A percentile compares a stretch with the other conserved stretches of the same genome.
Conservation (phyloP, 2,888 invertebrate genomes). For the Chrysodeixis includens region DNA sequence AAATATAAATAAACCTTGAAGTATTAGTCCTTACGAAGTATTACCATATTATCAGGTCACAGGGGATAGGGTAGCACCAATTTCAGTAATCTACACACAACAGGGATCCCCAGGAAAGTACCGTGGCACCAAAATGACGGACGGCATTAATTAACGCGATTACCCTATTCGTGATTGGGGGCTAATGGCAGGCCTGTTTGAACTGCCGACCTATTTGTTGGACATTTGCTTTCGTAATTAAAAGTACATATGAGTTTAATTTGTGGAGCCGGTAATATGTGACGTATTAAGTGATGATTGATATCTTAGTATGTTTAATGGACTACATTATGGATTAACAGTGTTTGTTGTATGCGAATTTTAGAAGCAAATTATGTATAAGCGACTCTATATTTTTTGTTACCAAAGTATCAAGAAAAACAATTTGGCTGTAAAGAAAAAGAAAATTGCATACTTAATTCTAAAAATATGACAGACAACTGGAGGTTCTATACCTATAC, state of each 20-base stretch:
- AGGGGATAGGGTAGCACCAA: conserved; percentile 25
- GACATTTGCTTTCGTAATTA: conserved; percentile 82
- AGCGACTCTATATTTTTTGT: too few relatives aligned
- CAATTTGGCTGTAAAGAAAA: too few relatives aligned
- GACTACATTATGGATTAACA: background rate
- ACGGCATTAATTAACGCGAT: conserved; percentile 83
- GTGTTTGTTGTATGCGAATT: background rate
- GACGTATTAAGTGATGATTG: conserved; percentile 15
- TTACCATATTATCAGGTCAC: background rate
- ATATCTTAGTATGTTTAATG: conserved; percentile 6
- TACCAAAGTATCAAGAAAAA: too few relatives aligned
- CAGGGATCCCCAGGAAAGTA: conserved; percentile 52
- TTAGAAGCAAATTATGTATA: too few relatives aligned
- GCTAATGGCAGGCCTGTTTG: conserved; percentile 77
- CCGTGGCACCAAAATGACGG: conserved; percentile 70
- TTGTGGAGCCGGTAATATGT: conserved; percentile 44
- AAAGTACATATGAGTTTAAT: conserved; percentile 71
- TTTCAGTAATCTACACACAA: conserved; percentile 37
- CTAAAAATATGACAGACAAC: too few relatives aligned
- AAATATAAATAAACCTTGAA: too few relatives aligned
- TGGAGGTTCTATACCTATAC: too few relatives aligned
- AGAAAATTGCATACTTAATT: too few relatives aligned
- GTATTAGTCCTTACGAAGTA: too few relatives aligned
- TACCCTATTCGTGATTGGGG: conserved; percentile 81
- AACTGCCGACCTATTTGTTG: conserved; percentile 72